These are phyloP conservation scores for Connochaetes taurinus DNA, from an alignment of 2,113 vertebrate genomes.

Conservation along the genomic window DNA sequence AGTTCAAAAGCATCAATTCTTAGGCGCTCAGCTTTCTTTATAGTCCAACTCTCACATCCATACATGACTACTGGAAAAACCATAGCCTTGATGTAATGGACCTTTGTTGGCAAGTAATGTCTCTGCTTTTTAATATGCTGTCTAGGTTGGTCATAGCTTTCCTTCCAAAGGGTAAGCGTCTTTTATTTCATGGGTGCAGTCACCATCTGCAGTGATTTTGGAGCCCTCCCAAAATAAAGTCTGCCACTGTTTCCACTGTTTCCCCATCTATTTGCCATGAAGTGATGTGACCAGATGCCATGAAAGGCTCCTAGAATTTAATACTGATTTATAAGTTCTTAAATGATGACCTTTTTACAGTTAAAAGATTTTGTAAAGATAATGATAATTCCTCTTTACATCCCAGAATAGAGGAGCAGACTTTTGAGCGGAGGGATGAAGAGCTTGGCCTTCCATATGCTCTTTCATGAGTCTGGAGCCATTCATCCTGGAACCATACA, in stretches of 20 bases:
- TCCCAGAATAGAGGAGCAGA: not conserved
- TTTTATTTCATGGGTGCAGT: not conserved
- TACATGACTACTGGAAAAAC: not conserved
- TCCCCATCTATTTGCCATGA: not conserved
- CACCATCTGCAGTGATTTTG: not conserved
- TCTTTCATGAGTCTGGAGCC: not conserved
- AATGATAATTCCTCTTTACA: not conserved
- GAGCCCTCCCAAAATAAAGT: not conserved
- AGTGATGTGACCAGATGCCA: not conserved
- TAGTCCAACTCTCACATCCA: not conserved
- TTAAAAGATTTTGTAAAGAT: not conserved
- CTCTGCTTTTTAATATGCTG: not conserved
- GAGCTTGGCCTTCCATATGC: not conserved
- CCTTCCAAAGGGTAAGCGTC: not conserved
- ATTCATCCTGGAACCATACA: not conserved
- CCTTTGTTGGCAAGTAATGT: not conserved
- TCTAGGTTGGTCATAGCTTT: not conserved
- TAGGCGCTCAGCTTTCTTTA: accelerated
- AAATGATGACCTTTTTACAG: not conserved
- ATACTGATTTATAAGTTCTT: not conserved
- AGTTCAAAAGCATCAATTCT: not conserved
- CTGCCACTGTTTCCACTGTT: not conserved
- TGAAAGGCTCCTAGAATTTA: not conserved
- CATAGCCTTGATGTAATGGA: not conserved
- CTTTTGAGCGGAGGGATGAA: not conserved